Evolutionary conservation across 2,888 invertebrate species (phyloP), one percentile per base, ranked within the genome.

Genomic region (Ceratothoa steindachneri): DNA sequence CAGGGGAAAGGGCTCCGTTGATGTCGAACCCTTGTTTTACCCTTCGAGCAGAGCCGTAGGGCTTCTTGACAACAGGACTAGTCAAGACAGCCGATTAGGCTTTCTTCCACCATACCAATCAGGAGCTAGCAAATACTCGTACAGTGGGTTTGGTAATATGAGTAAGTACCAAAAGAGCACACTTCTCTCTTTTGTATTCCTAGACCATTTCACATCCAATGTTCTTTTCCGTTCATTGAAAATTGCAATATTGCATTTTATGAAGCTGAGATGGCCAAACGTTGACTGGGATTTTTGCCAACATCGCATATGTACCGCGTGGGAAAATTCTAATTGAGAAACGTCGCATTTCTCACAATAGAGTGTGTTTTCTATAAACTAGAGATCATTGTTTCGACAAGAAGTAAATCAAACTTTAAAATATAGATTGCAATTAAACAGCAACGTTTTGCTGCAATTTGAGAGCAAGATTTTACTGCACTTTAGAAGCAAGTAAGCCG

Each of bases 81-180:
- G 27, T 7, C 60, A 60, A 60, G 60, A 60, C 19, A 60, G 60
- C 9, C 60, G 60, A n/a, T 60, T 60, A 60, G 60, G 60, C 60
- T 22, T 60, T 22, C 60, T 60, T 24, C 60, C 60, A 22, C 12
- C 60, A n/a, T 60, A 60, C 60, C 22, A 60, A 22, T 24, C 22
- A 24, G 60, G 60, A 60, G 24, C 60, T 60, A 60, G 27, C 27
- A 60, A 60, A 3, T 60, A 60, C 60, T n/a, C n/a, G n/a, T n/a
- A n/a, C n/a, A 60, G 60, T 60, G 60, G 60, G 60, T 24, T 60
- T 1, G 60, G 60, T 22, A 60, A 60, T 24, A 12, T 60, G 27
- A 24, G 60, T 60, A 60, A 60, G 60, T 60, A 24, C 2, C 19
- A 60, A 51, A n/a, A 51, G 52, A 51, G 52, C 52, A n/a, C 15